phyloP scores from a whole-genome alignment of 2,888 invertebrate species.

The Tipula lateralis region DNA sequence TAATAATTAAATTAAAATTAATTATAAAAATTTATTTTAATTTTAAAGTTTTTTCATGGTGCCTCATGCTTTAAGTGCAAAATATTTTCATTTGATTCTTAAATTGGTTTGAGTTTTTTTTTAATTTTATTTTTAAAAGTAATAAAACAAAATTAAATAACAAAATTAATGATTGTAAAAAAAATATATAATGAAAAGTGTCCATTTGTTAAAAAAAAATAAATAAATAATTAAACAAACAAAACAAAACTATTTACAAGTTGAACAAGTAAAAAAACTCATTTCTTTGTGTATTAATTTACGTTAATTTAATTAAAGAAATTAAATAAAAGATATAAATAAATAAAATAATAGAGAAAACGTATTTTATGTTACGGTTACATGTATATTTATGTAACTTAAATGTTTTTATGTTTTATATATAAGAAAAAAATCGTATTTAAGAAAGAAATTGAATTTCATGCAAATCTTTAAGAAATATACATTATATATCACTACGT shows the following conservation, averaged over 20 bases:
- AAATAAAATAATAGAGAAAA: neutral
- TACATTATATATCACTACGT: neutral
- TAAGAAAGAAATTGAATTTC: conserved; percentile 11
- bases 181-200: neutral
- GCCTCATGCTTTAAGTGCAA: conserved; percentile 51
- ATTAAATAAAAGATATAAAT: neutral
- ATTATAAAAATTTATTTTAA: conserved; percentile 25
- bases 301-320: neutral
- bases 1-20: conserved; percentile 13
- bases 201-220: neutral
- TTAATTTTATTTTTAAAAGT: neutral
- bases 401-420: neutral
- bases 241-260: neutral
- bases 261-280: neutral
- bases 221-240: neutral
- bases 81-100: conserved; percentile 27
- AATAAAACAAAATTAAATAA: neutral
- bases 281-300: conserved; percentile 6
- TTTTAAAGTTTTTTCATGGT: conserved; percentile 37
- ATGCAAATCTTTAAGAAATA: neutral
- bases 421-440: no score
- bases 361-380: neutral
- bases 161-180: neutral
- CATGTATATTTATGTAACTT: neutral
- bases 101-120: conserved; percentile 25